Evolutionary conservation across 2,888 invertebrate species (phyloP), one percentile per base, ranked within the genome.

Genomic region (Chalcosyrphus nemorum): DNA sequence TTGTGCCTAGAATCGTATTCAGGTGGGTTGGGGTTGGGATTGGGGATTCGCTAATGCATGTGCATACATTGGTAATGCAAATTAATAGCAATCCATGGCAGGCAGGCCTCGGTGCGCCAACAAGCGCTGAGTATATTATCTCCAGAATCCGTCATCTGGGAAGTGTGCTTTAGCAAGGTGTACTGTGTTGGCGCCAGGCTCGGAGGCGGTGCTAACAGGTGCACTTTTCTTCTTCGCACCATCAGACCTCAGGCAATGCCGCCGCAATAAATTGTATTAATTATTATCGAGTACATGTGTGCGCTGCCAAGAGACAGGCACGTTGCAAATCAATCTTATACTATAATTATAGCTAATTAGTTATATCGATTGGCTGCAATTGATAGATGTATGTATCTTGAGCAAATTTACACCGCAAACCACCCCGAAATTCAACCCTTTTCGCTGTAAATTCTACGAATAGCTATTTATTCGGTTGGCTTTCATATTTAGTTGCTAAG

Each of bases 51-150:
- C 72, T 82, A 82, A 82, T 82, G 82, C 82, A 82, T 82, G 82
- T 68, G 82, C 78, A 82, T 82, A 78, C 82, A 82, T 82, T 82
- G 72, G 61, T 61, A 68, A 82, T 82, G 82, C 82, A 82, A 82
- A 82, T 82, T 82, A 78, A 82, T 68, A 68, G 82, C 71, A 68
- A 68, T 15, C 82, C 66, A 72, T 78, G 72, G 7, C 21, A 35
- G 66, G 54, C 61, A n/a, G n/a, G n/a, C n/a, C n/a, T n/a, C n/a
- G n/a, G 72, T 61, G 71, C 41, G 50, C 77, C 77, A 68, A 72
- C 43, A 47, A 24, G 4, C 24, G 78, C 29, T 47, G 72, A 35
- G 61, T 32, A 72, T 82, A 72, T 82, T 78, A 82, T 77, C 78
- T 82, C 68, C 35, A 72, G 82, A 82, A 82, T 77, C 68, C 78